Conservation (phyloP, 2,888 invertebrate genomes). For the Pocota personata region DNA sequence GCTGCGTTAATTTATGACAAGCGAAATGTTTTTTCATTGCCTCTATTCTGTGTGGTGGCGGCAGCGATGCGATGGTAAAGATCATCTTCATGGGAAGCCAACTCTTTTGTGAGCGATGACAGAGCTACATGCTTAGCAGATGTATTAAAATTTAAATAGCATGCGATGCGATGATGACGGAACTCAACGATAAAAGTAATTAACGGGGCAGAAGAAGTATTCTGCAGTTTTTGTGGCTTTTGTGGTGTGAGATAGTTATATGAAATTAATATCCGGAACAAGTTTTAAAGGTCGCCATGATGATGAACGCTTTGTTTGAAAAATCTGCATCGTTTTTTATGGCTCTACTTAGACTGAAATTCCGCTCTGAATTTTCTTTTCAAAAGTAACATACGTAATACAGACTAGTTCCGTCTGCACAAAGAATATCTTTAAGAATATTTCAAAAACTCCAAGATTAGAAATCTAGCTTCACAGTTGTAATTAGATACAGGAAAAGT, state of each 20-base stretch:
- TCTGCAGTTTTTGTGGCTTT: neutral
- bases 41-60: too few species aligned
- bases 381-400: too few species aligned
- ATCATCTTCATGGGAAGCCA: neutral
- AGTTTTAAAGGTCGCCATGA: slow-evolving; percentile 4
- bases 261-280: slow-evolving; percentile 34
- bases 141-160: neutral
- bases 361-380: too few species aligned
- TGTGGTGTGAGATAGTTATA: neutral
- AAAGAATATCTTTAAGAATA: too few species aligned
- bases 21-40: slow-evolving; percentile 28
- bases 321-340: neutral
- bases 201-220: neutral
- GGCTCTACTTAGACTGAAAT: too few species aligned
- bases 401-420: too few species aligned
- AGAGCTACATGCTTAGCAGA: neutral
- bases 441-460: too few species aligned
- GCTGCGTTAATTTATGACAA: slow-evolving; percentile 62
- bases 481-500: too few species aligned
- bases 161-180: neutral
- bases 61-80: neutral
- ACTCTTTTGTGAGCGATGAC: neutral
- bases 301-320: neutral
- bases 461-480: too few species aligned
- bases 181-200: neutral